A percentile compares a stretch with the other conserved stretches of the same genome.
These are phyloP conservation scores for Gadus chalcogrammus DNA, from an alignment of 2,113 vertebrate species.

Conservation along the genomic window DNA sequence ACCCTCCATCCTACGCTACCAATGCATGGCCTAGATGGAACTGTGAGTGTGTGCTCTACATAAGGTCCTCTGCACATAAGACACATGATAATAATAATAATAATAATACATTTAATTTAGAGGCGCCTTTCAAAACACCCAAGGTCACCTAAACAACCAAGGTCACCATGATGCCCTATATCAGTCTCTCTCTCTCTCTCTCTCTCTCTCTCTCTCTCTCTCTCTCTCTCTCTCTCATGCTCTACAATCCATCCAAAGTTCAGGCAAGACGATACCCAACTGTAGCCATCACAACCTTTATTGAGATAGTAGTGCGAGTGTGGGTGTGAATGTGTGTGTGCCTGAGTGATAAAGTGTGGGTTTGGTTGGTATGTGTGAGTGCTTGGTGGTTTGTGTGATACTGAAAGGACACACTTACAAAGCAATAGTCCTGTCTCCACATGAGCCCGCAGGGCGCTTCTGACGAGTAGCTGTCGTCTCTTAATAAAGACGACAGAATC, in stretches of 20 bases:
- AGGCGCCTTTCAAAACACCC: too few species aligned
- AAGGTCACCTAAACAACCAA: too few species aligned
- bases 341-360: background rate
- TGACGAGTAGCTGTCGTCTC: slow-evolving; percentile 27
- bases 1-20: slow-evolving; percentile 25
- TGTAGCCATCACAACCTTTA: slow-evolving; percentile 73
- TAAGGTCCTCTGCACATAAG: slow-evolving; percentile 64
- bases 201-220: too few species aligned
- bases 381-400: background rate
- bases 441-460: slow-evolving; percentile 39
- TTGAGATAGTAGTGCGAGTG: slow-evolving; percentile 61
- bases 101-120: too few species aligned
- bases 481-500: slow-evolving; percentile 12
- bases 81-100: too few species aligned
- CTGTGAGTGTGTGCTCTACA: slow-evolving; percentile 66
- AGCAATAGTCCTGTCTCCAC: slow-evolving; percentile 43
- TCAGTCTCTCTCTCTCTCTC: too few species aligned
- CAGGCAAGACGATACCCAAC: slow-evolving; percentile 80
- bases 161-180: too few species aligned
- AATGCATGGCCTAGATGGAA: slow-evolving; percentile 66
- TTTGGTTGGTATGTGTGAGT: background rate
- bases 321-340: slow-evolving; percentile 12
- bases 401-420: slow-evolving; percentile 70
- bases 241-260: slow-evolving; percentile 53
- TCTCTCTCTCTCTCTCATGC: slow-evolving; percentile 23